Evolutionary conservation across 1,140 invertebrate species (phyloP), one percentile per base, ranked within the genome.

Genomic region (Orius laevigatus): DNA sequence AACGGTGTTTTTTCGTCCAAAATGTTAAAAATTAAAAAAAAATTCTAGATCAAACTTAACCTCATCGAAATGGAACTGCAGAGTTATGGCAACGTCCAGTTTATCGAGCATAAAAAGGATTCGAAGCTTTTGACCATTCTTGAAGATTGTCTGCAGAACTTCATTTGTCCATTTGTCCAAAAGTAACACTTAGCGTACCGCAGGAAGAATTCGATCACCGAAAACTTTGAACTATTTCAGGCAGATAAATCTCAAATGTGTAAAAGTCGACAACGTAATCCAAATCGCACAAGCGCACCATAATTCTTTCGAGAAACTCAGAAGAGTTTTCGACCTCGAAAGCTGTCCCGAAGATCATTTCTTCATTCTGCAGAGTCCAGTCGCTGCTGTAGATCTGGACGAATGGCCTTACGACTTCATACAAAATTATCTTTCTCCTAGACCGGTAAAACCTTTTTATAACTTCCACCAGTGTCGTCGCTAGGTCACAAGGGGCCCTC

Each of bases 401-500:
- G 36, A 52, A 12, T 58, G 57, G 56, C 54, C 57, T 4, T 54
- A 57, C 14, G 31, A 35, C 12, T 19, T 53, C 9, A 47, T 54
- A 14, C 45, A 56, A 50, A 18, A 46, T 36, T 46, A 35, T 5
- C 51, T 53, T 36, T 25, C 34, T 10, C 16, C 25, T 3, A 25
- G 25, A 25, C 25, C 25, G 25, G 25, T 25, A 25, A 25, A n/a
- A n/a, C n/a, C n/a, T n/a, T n/a, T n/a, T n/a, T 25, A 25, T 25
- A 25, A 25, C 25, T 25, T n/a, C n/a, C n/a, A n/a, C n/a, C n/a
- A n/a, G n/a, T n/a, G n/a, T n/a, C n/a, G n/a, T n/a, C n/a, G n/a
- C n/a, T n/a, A n/a, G n/a, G n/a, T n/a, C n/a, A n/a, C n/a, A n/a
- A n/a, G n/a, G n/a, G n/a, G n/a, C n/a, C n/a, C n/a, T n/a, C n/a